Percentiles rank a stretch among this genome's conserved stretches.
Conservation (phyloP, 2,113 vertebrate genomes). For the Girardinichthys multiradiatus region DNA sequence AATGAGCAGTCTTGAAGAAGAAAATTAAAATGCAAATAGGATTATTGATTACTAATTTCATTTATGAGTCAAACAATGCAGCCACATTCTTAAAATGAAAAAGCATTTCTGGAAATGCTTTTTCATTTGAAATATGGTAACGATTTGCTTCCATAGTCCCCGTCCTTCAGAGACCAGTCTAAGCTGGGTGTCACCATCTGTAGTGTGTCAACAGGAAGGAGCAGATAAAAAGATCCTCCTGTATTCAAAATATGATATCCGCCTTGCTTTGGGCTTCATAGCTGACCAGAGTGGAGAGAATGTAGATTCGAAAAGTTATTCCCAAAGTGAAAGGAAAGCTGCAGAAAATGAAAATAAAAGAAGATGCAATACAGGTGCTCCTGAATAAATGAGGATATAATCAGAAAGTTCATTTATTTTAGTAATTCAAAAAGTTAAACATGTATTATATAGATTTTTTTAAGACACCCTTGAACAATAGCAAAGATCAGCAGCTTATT, state of each 20-base stretch:
- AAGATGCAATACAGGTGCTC: not conserved
- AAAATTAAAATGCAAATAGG: too few species aligned
- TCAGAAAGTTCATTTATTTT: not conserved
- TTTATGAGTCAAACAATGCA: too few species aligned
- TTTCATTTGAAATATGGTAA: too few species aligned
- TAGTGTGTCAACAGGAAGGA: constrained; percentile 51
- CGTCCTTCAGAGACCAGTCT: constrained; percentile 28
- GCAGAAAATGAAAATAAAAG: too few species aligned
- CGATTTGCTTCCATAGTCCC: too few species aligned
- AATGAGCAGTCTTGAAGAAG: too few species aligned
- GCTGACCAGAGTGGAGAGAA: constrained; percentile 3
- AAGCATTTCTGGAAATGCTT: too few species aligned
- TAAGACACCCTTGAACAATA: not conserved
- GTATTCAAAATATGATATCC: constrained; percentile 47
- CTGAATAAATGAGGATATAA: not conserved
- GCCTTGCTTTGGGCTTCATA: not conserved
- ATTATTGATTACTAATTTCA: too few species aligned
- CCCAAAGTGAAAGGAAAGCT: not conserved
- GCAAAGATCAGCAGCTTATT: too few species aligned
- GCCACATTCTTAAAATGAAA: too few species aligned
- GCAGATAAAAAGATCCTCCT: constrained; percentile 42
- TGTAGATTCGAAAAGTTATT: not conserved
- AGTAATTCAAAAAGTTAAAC: not conserved
- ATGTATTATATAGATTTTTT: not conserved
- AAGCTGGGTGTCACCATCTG: not conserved